Evolutionary conservation across 2,888 invertebrate genomes (phyloP), one percentile per base, ranked within the genome.

Genomic region (Melanargia galathea): DNA sequence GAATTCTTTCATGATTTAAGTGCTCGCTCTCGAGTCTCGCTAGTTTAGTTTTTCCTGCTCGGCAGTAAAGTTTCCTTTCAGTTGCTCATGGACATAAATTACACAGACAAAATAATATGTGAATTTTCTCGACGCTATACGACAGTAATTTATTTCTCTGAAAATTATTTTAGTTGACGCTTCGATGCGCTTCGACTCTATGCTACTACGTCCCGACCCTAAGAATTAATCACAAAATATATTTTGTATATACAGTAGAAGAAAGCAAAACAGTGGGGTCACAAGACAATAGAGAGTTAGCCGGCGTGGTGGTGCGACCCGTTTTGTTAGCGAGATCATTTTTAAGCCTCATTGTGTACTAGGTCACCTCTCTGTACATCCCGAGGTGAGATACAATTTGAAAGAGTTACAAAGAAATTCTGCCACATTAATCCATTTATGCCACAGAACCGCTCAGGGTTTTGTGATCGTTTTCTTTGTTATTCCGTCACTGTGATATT

Each of bases 321-420:
- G 45, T 60, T 51, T 64, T 60, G 63, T 65, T 62, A 49, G 65
- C 60, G 58, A 49, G 43, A 65, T 40, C 54, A 65, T 54, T 67
- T 67, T 46, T 57, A 48, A 62, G 43, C 43, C 48, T 45, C 35
- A 62, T 63, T 67, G 65, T 65, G 24, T 40, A 40, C 49, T 60
- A 62, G 64, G 64, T 60, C 62, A 62, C 60, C 62, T 64, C 16
- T 45, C 46, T 30, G 60, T 54, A 35, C 60, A 54, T 59, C 54
- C 62, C 56, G 56, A 30, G 38, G 55, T 56, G 48, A 43, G 51
- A 62, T 62, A 56, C 56, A 57, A 56, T 62, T 56, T 51, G 49
- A 62, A 56, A 57, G 56, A 57, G 43, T 57, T 45, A 57, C n/a
- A 57, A 57, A 57, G 57, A 46, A 57, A 57, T 46, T 57, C 20